phyloP scores from a whole-genome alignment of 2,888 invertebrate genomes.

The Elgonia sp. region DNA sequence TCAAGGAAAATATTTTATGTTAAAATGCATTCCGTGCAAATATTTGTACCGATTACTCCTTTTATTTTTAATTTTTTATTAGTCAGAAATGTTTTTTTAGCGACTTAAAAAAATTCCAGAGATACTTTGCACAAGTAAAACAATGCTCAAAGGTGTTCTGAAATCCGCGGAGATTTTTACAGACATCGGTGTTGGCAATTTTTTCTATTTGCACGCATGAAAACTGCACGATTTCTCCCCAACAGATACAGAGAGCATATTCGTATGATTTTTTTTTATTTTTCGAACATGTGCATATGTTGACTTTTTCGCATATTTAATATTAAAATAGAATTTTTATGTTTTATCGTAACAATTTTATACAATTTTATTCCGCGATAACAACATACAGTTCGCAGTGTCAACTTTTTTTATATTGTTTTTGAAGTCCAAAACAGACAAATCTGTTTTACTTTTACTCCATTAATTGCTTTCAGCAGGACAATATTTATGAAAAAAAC shows the following conservation, averaged over 20 bases:
- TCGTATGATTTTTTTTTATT: not conserved
- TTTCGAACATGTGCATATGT: conserved; percentile 15
- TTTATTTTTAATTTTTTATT: conserved; percentile 11
- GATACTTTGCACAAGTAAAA: conserved; percentile 24
- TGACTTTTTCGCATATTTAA: conserved; percentile 37
- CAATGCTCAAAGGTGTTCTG: conserved; percentile 32
- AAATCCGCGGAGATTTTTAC: conserved; percentile 24
- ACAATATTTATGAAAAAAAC: conserved; percentile 46
- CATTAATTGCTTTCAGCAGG: conserved; percentile 18
- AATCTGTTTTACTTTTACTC: conserved; percentile 9
- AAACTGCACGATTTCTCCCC: conserved; percentile 8
- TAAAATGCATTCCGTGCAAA: not conserved
- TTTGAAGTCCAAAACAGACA: not conserved
- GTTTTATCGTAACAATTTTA: conserved; percentile 20
- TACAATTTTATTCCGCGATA: not conserved
- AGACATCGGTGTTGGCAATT: conserved; percentile 12
- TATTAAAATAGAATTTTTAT: conserved; percentile 30
- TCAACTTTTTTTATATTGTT: conserved; percentile 16
- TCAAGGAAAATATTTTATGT: too few relatives aligned
- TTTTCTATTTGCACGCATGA: conserved; percentile 16
- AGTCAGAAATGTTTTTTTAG: conserved; percentile 7
- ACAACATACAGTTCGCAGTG: not conserved
- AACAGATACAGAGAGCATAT: conserved; percentile 20
- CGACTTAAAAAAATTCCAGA: conserved; percentile 10
- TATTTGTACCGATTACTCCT: not conserved